Base-by-base conservation (phyloP, 2,113 vertebrate genomes). In the Corythaixoides concolor region DNA sequence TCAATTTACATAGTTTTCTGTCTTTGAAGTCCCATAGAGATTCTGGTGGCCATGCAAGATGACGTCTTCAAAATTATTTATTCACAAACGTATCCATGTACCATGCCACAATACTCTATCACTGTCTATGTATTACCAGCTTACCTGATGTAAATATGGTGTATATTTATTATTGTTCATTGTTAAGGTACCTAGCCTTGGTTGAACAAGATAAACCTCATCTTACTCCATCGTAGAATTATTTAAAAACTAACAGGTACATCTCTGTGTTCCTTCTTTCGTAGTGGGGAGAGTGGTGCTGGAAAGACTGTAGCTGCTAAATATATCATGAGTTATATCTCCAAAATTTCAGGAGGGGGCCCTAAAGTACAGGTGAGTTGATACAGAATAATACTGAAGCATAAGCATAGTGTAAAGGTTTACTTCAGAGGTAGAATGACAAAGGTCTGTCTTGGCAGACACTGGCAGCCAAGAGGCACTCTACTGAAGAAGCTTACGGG, bases 221-320 rank as follows among this genome's bases (percentile, higher is more conserved):
- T 39, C 56, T 43, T 30, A 52, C 23, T 37, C 28, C 24, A 7
- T 43, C 74, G 18, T 28, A 39, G 63, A 47, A 6, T 83, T 85
- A 35, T 9, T 83, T 70, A 22, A 64, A 85, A 88, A 53, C 67
- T 92, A 80, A 93, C 2, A 4, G 13, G 3, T 87, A 24, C 56
- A 10, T 81, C 50, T 96, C 85, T 87, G 35, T 96, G 30, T 85
- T 97, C 74, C 47, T 92, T 85, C 67, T 47, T 93, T 93, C 89
- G 0, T 72, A 99, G 99, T 64, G 99, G 99, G 13, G 99, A 99
- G 97, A 99, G 99, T 23, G 99, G 99, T 78, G 99, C 99, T 47
- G 99, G 99, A 26, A 99, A 99, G 97, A 99, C 99, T 4, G 99
- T 99, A 62, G 99, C 99, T 84, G 99, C 99, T 85, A 99, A 99